Percentiles rank a stretch among this genome's conserved stretches.
Evolutionary conservation across 2,797 vertebrate species (phyloP).

Genomic region (Girardinus metallicus): DNA sequence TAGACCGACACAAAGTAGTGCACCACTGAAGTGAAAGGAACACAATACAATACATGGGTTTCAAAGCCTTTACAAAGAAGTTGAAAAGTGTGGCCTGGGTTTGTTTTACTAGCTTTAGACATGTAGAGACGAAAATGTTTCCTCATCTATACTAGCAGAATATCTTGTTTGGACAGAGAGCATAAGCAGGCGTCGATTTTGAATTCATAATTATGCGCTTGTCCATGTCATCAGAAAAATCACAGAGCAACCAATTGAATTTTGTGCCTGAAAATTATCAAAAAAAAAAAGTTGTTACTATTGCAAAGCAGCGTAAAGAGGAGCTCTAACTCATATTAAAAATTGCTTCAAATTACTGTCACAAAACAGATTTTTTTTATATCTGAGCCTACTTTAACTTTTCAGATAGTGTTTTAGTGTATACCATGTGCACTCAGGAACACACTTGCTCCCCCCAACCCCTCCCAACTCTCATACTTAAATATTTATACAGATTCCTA

Average conservation of each 20-base stretch:
- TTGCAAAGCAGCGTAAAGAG: not conserved
- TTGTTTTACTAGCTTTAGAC: not conserved
- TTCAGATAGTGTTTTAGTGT: constrained; percentile 13
- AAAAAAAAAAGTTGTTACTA: not conserved
- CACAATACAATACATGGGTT: not conserved
- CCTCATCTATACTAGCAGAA: not conserved
- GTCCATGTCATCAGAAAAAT: not conserved
- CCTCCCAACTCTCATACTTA: constrained; percentile 77
- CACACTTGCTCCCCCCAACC: constrained; percentile 51
- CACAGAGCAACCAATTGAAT: not conserved
- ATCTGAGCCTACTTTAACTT: constrained; percentile 9
- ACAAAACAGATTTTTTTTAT: not conserved
- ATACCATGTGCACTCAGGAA: constrained; percentile 25
- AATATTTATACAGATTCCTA: constrained; percentile 95
- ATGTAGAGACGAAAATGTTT: not conserved
- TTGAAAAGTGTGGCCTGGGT: not conserved
- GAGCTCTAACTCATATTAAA: not conserved
- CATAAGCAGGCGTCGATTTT: not conserved
- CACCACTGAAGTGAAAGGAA: not conserved
- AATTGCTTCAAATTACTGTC: not conserved
- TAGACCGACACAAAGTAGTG: not conserved
- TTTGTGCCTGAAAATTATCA: not conserved
- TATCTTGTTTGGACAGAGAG: not conserved
- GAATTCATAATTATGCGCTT: not conserved
- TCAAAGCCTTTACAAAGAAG: not conserved